These are phyloP conservation scores for Etheostoma perlongum DNA, from an alignment of 2,797 vertebrate genomes.

Conservation along the genomic window DNA sequence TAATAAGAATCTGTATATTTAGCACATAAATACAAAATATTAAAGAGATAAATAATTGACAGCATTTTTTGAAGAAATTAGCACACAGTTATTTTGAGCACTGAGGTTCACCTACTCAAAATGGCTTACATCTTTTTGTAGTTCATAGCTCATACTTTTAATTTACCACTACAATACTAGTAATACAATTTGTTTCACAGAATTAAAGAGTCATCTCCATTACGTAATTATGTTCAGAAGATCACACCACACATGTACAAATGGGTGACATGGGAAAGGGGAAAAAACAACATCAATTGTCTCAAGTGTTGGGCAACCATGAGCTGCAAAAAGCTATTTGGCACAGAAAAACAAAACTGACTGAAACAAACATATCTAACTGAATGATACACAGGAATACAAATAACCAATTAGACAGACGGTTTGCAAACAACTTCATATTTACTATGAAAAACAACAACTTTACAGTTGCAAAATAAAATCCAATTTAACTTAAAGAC, in stretches of 20 bases:
- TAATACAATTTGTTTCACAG: neutral
- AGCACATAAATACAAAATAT: neutral
- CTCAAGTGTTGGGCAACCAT: neutral
- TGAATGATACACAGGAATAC: neutral
- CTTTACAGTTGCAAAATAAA: neutral
- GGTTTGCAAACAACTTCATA: neutral
- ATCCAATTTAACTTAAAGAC: neutral
- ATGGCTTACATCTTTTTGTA: conserved; percentile 6
- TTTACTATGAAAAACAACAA: neutral
- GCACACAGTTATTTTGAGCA: neutral
- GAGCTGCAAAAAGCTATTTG: neutral
- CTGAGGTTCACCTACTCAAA: neutral
- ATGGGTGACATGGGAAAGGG: conserved; percentile 3
- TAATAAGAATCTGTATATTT: neutral
- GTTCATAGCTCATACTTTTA: conserved; percentile 18
- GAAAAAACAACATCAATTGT: neutral
- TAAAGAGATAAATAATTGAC: neutral
- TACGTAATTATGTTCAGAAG: neutral
- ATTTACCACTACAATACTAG: conserved; percentile 15
- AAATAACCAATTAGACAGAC: neutral
- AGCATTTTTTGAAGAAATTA: neutral
- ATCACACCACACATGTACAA: neutral
- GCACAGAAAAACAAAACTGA: neutral
- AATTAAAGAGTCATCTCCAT: neutral
- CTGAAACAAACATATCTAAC: neutral